phyloP scores from a whole-genome alignment of 2,113 vertebrate species.

The Miniopterus natalensis region DNA sequence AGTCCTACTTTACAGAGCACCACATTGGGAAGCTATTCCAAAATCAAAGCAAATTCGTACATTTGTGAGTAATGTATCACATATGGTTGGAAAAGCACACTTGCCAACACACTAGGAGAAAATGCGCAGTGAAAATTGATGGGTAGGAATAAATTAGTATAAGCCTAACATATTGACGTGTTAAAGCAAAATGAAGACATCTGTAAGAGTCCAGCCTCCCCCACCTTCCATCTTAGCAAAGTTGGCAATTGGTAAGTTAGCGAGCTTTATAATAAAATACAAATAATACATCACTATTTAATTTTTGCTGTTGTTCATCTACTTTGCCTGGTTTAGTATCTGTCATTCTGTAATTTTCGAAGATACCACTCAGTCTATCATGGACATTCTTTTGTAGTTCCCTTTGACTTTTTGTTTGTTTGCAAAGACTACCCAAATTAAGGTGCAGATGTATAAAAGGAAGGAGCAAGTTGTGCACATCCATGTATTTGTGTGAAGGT shows the following conservation, averaged over 20 bases:
- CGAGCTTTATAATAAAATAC: background rate
- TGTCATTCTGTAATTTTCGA: background rate
- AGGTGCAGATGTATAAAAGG: background rate
- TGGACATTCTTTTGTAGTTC: background rate
- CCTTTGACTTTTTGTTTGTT: constrained; percentile 42
- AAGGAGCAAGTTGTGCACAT: accelerated
- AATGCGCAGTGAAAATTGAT: constrained; percentile 24
- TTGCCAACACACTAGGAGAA: constrained; percentile 58
- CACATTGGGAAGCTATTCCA: constrained; percentile 68
- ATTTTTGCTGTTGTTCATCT: background rate
- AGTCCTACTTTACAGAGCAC: constrained; percentile 73
- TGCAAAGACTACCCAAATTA: background rate
- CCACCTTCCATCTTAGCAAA: background rate
- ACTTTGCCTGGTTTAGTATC: background rate
- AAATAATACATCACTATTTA: background rate
- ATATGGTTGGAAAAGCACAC: constrained; percentile 69
- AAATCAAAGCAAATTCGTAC: constrained; percentile 74
- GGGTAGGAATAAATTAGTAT: constrained; percentile 68
- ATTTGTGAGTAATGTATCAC: constrained; percentile 37
- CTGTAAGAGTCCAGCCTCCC: background rate
- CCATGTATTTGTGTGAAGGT: accelerated
- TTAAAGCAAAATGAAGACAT: constrained; percentile 69
- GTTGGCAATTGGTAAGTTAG: background rate
- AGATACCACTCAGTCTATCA: background rate
- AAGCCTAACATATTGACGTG: constrained; percentile 25